phyloP scores from a whole-genome alignment of 2,888 invertebrate species.

The Ennomos fuscantarius region DNA sequence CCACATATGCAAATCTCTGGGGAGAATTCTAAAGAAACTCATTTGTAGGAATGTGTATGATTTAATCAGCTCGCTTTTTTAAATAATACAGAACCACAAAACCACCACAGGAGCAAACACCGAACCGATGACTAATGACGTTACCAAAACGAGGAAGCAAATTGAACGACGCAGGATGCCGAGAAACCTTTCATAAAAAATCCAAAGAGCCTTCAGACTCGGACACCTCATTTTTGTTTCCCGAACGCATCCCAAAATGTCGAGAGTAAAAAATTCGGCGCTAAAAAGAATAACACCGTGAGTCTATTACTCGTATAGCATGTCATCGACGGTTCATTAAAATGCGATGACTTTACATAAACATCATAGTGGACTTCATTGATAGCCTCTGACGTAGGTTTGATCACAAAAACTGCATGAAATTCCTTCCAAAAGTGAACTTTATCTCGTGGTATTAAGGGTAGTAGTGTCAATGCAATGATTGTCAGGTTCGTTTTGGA shows the following conservation, averaged over 20 bases:
- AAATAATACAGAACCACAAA: conserved; percentile 28
- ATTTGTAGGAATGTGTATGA: background rate
- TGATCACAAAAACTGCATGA: conserved; percentile 67
- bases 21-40: background rate
- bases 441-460: conserved; percentile 55
- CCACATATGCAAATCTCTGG: too few relatives aligned
- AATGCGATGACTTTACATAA: conserved; percentile 84
- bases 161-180: conserved; percentile 63
- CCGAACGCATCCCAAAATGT: conserved; percentile 67
- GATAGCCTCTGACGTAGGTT: conserved; percentile 82
- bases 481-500: conserved; percentile 68
- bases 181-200: conserved; percentile 57
- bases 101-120: conserved; percentile 45
- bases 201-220: conserved; percentile 62
- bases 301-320: conserved; percentile 83
- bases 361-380: conserved; percentile 83
- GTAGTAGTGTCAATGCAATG: conserved; percentile 43
- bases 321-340: conserved; percentile 85
- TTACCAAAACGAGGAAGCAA: conserved; percentile 60
- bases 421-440: conserved; percentile 47
- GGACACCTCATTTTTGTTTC: conserved; percentile 64
- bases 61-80: conserved; percentile 8
- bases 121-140: conserved; percentile 47
- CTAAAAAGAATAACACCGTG: conserved; percentile 81
- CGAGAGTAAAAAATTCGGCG: conserved; percentile 75